Evolutionary conservation across 2,888 invertebrate genomes (phyloP).

Genomic region (Zaprionus lineosus): DNA sequence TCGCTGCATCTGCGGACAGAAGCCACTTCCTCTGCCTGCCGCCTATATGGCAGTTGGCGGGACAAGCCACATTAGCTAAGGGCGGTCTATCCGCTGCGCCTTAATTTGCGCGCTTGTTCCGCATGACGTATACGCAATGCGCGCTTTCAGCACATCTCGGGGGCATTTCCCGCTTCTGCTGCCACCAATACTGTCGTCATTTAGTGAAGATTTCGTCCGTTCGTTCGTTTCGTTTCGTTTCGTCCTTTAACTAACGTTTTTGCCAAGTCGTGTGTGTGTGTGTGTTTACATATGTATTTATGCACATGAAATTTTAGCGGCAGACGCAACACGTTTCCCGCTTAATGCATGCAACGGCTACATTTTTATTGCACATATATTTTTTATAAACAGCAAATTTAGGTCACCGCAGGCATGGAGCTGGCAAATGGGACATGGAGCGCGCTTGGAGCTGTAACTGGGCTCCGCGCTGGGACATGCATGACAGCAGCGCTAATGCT

Average conservation of each 20-base stretch:
- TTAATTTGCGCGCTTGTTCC: conserved; percentile 7
- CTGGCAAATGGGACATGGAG: conserved; percentile 27
- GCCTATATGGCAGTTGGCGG: conserved; percentile 19
- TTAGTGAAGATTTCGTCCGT: conserved; percentile 17
- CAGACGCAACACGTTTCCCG: conserved; percentile 30
- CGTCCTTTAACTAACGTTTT: no score
- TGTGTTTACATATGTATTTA: conserved; percentile 12
- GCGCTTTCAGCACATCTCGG: conserved; percentile 33
- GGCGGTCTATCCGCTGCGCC: conserved; percentile 2
- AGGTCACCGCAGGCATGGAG: conserved; percentile 66
- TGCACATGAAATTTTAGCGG: conserved; percentile 50
- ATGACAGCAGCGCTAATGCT: conserved; percentile 60
- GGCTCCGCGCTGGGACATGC: conserved; percentile 21
- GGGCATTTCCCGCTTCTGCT: conserved; percentile 54
- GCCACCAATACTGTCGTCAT: conserved; percentile 57
- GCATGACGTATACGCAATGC: conserved; percentile 44
- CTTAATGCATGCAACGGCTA: conserved; percentile 63
- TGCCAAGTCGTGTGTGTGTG: no score
- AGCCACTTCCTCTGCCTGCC: conserved; percentile 1
- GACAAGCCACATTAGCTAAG: conserved; percentile 15
- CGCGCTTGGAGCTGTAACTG: conserved; percentile 1
- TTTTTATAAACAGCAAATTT: conserved; percentile 74
- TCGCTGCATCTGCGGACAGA: background rate
- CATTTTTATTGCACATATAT: conserved; percentile 67
- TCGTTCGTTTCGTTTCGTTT: conserved; percentile 8